phyloP scores from a whole-genome alignment of 1,140 invertebrate genomes.

The Brachionus manjavacas region DNA sequence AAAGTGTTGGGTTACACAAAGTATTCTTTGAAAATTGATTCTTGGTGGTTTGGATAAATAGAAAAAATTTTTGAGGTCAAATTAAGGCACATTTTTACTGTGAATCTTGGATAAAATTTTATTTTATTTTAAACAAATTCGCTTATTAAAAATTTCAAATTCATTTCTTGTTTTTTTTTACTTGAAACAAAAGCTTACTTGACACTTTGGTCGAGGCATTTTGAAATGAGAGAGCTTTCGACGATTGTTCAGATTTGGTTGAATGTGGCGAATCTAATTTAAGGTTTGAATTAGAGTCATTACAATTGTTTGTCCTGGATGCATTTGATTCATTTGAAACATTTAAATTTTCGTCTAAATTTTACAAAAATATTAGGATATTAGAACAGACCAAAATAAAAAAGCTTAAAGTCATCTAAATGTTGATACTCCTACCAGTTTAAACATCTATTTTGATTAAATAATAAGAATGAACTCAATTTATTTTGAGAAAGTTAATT shows the following conservation, averaged over 20 bases:
- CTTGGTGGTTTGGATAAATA: not conserved
- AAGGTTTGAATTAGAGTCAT: constrained; percentile 13
- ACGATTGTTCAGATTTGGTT: constrained; percentile 13
- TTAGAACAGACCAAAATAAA: not conserved
- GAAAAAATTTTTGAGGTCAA: not conserved
- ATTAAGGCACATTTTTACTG: not conserved
- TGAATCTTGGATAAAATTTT: not conserved
- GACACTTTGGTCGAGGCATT: constrained; percentile 33
- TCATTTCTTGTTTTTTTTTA: constrained; percentile 26
- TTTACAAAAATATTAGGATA: not conserved
- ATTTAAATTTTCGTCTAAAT: not conserved
- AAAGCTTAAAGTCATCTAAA: not conserved
- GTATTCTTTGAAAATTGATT: not conserved
- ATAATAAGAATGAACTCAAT: not conserved
- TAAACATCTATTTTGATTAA: not conserved
- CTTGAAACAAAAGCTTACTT: not conserved
- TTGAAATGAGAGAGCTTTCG: constrained; percentile 35
- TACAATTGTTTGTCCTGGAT: not conserved
- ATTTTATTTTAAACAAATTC: not conserved
- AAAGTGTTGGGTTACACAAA: not conserved
- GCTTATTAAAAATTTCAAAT: not conserved
- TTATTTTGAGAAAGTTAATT: no score
- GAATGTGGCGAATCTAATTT: constrained; percentile 33
- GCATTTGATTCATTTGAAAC: constrained; percentile 6
- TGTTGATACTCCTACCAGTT: not conserved